Conservation (phyloP, 1,140 invertebrate species). For the Agrypnia vestita region DNA sequence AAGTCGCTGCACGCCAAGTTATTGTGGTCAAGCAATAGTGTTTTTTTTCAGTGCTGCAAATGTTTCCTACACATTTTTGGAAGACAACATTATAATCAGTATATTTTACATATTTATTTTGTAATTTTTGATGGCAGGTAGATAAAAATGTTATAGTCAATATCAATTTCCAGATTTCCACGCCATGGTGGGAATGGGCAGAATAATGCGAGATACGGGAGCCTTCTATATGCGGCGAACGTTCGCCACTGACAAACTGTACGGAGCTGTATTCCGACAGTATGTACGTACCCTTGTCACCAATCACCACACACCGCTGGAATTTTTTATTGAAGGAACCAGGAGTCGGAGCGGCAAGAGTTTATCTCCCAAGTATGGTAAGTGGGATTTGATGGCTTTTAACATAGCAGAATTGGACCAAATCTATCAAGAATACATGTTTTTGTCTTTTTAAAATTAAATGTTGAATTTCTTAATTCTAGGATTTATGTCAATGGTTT, state of each 20-base stretch:
- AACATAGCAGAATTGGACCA: no score
- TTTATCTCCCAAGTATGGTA: slow-evolving; percentile 92
- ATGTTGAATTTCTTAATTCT: slow-evolving; percentile 27
- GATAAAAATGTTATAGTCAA: neutral
- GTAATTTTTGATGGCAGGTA: no score
- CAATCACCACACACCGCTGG: slow-evolving; percentile 87
- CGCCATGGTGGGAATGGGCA: slow-evolving; percentile 91
- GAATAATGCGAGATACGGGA: slow-evolving; percentile 88
- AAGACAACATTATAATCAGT: no score
- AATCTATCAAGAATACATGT: neutral
- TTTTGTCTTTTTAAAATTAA: no score
- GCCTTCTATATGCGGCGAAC: slow-evolving; percentile 97
- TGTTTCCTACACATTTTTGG: no score
- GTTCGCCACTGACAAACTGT: slow-evolving; percentile 87
- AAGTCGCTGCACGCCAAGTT: no score
- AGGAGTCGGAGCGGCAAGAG: slow-evolving; percentile 94
- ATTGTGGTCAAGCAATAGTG: no score
- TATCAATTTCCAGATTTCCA: slow-evolving; percentile 85
- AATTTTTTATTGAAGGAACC: slow-evolving; percentile 99
- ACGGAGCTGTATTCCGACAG: slow-evolving; percentile 91
- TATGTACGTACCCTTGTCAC: slow-evolving; percentile 90
- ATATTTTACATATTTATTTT: no score
- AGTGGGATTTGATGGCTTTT: slow-evolving; percentile 49
- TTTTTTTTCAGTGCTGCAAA: no score
- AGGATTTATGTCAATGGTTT: slow-evolving; percentile 90